Base-by-base conservation (phyloP, 2,888 invertebrate species). In the Melanargia galathea region DNA sequence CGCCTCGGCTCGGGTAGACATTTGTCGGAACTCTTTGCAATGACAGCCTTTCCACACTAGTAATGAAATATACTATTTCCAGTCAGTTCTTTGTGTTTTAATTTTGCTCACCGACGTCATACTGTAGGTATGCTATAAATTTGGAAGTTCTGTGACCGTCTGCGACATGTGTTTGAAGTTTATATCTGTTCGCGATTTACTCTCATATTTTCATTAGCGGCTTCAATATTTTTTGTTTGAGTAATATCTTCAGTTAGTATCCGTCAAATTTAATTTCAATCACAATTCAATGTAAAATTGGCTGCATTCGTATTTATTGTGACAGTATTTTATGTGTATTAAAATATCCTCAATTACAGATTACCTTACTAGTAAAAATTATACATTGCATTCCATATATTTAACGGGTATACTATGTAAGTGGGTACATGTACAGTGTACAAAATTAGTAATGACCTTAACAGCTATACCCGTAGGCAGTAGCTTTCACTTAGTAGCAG, bases 21-120 rank as follows among this genome's bases (percentile, higher is more conserved):
- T n/a, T n/a, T n/a, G n/a, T n/a, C n/a, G n/a, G n/a, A n/a, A n/a
- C n/a, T n/a, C n/a, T n/a, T n/a, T n/a, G n/a, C n/a, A n/a, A n/a
- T n/a, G n/a, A n/a, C n/a, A n/a, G n/a, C n/a, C n/a, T n/a, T n/a
- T n/a, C n/a, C n/a, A n/a, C n/a, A n/a, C n/a, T n/a, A n/a, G n/a
- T n/a, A n/a, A n/a, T n/a, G n/a, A n/a, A n/a, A n/a, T n/a, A 26
- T 33, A 11, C 33, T 33, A 33, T 40, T 20, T 45, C 11, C 20
- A 20, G 20, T 45, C 20, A 45, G 18, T 22, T 13, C 10, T 20
- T 22, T 22, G 1, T 11, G 4, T 11, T 51, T 51, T 51, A 40
- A 56, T 22, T 56, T 57, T 49, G 49, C 20, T 20, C 16, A 13
- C 45, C 57, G 64, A 70, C 66, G 66, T 70, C 67, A 67, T 63